Evolutionary conservation across 2,888 invertebrate species (phyloP).

Genomic region (Agriopis marginaria): DNA sequence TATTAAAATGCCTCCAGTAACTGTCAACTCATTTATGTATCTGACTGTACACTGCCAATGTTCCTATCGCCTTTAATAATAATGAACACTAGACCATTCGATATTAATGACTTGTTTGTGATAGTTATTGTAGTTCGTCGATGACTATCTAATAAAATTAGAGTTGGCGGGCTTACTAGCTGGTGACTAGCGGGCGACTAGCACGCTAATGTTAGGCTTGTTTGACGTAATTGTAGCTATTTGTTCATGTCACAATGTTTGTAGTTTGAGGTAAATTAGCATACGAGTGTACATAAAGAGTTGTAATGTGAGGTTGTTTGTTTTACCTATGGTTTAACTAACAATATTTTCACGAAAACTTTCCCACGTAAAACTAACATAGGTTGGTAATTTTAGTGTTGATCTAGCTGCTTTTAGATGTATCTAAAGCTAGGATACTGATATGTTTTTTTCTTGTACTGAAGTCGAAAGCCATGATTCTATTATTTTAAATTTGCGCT

Average conservation of each 20-base stretch:
- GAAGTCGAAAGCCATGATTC: too few relatives aligned
- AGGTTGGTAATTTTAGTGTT: constrained; percentile 5
- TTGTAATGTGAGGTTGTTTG: not conserved
- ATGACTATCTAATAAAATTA: constrained; percentile 35
- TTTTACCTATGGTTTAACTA: too few relatives aligned
- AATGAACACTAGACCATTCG: constrained; percentile 32
- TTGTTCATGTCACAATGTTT: constrained; percentile 11
- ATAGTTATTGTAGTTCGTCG: constrained; percentile 26
- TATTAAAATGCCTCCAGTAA: not conserved
- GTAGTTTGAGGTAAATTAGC: constrained; percentile 13
- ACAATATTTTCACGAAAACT: too few relatives aligned
- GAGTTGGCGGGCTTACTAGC: constrained; percentile 17
- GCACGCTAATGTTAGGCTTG: constrained; percentile 3
- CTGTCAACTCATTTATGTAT: not conserved
- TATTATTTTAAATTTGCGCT: too few relatives aligned
- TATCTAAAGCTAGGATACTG: not conserved
- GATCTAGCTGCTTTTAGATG: too few relatives aligned
- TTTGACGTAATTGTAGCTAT: constrained; percentile 18
- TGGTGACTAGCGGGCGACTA: not conserved
- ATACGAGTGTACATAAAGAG: constrained; percentile 1
- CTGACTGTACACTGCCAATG: constrained; percentile 17
- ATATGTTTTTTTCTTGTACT: too few relatives aligned
- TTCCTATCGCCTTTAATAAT: constrained; percentile 28
- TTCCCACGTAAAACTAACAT: too few relatives aligned
- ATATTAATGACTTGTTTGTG: constrained; percentile 35